Conservation (phyloP, 2,888 invertebrate species). For the Halictus quadricinctus region DNA sequence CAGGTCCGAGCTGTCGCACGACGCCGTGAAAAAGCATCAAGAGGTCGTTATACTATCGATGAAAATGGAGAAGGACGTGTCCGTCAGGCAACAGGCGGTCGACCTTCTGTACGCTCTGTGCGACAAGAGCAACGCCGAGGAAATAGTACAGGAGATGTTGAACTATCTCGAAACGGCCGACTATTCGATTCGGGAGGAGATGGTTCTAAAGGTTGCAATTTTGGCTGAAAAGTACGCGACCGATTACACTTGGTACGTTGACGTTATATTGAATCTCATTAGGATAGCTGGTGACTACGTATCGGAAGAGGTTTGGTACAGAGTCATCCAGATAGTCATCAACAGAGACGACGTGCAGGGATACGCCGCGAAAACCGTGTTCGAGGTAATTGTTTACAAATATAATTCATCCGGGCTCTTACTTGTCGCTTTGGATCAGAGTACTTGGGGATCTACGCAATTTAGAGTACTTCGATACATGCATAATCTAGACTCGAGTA, state of each 20-base stretch:
- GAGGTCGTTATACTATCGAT: conserved; percentile 99
- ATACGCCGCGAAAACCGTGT: conserved; percentile 99
- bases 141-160: conserved; percentile 99
- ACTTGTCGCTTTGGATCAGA: not conserved
- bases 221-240: conserved; percentile 99
- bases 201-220: conserved; percentile 99
- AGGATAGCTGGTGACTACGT: conserved; percentile 99
- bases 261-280: conserved; percentile 99
- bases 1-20: conserved; percentile 99
- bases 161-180: conserved; percentile 99
- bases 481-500: too few relatives aligned
- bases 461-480: too few relatives aligned
- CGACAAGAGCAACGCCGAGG: conserved; percentile 99
- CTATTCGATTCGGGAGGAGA: conserved; percentile 99
- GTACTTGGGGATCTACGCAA: not conserved
- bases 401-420: not conserved
- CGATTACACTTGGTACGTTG: conserved; percentile 99
- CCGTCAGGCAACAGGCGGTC: conserved; percentile 98
- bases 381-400: conserved; percentile 87
- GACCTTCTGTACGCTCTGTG: conserved; percentile 99
- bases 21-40: conserved; percentile 99
- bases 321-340: conserved; percentile 99
- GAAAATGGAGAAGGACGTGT: conserved; percentile 99
- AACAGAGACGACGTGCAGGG: conserved; percentile 99
- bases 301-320: conserved; percentile 99